Conservation (phyloP, 1,140 invertebrate genomes). For the Phocides pigmalion region DNA sequence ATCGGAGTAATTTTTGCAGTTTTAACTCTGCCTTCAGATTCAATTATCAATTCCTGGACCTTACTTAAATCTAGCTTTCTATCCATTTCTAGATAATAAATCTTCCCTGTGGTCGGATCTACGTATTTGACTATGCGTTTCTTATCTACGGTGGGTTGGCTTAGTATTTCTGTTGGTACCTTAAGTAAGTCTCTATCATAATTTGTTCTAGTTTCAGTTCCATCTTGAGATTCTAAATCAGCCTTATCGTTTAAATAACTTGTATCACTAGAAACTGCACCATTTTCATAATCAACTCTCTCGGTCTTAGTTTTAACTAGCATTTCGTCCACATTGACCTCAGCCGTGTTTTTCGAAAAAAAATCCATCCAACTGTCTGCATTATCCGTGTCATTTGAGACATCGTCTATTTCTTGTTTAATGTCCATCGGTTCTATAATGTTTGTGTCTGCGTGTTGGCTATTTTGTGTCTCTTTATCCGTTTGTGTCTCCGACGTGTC, state of each 20-base stretch:
- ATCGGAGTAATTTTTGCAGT: constrained; percentile 66
- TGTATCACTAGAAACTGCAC: neutral
- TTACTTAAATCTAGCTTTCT: constrained; percentile 62
- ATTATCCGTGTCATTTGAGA: constrained; percentile 26
- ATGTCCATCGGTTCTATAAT: too few relatives aligned
- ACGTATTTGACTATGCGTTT: constrained; percentile 77
- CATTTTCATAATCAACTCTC: constrained; percentile 4
- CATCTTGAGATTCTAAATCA: constrained; percentile 8
- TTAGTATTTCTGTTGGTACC: constrained; percentile 48
- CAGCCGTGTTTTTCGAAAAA: constrained; percentile 61
- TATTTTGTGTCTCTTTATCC: constrained; percentile 22
- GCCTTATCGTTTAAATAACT: neutral
- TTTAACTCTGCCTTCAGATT: constrained; percentile 52
- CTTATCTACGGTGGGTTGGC: constrained; percentile 41
- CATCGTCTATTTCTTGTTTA: too few relatives aligned
- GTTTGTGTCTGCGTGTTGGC: constrained; percentile 29
- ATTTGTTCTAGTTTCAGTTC: constrained; percentile 2
- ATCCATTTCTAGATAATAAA: constrained; percentile 77
- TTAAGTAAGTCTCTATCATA: neutral
- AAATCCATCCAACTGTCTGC: constrained; percentile 72
- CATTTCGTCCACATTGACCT: constrained; percentile 74
- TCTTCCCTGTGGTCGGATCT: constrained; percentile 70
- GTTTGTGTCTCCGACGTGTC: constrained; percentile 7
- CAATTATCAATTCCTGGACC: constrained; percentile 73
- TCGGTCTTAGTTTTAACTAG: constrained; percentile 62